Evolutionary conservation across 2,888 invertebrate species (phyloP).

Genomic region (Lepidonotus clava): DNA sequence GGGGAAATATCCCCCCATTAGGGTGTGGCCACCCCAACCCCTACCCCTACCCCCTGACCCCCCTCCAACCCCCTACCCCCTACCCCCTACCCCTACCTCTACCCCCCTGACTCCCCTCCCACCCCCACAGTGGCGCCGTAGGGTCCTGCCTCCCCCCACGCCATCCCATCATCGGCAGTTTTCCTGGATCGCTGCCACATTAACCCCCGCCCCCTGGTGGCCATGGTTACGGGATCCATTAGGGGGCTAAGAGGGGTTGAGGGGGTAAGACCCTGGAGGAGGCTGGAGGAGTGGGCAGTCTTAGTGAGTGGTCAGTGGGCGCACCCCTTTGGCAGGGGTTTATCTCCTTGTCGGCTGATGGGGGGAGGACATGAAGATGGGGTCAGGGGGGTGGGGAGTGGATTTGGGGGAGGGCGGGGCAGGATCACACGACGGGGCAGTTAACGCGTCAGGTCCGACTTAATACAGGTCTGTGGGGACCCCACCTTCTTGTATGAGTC

Average conservation of each 20-base stretch:
- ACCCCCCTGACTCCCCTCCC: too few species aligned
- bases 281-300: background rate
- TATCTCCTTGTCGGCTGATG: constrained; percentile 4
- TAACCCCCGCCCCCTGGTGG: constrained; percentile 7
- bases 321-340: background rate
- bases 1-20: too few species aligned
- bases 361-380: background rate
- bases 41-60: too few species aligned
- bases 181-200: constrained; percentile 20
- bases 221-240: constrained; percentile 7
- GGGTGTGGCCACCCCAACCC: too few species aligned
- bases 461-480: too few species aligned
- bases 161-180: background rate
- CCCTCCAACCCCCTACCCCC: too few species aligned
- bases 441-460: too few species aligned
- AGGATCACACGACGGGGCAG: too few species aligned
- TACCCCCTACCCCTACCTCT: too few species aligned
- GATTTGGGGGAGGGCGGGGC: background rate
- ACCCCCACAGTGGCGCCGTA: too few species aligned
- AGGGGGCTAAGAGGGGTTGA: background rate
- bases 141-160: background rate
- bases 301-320: background rate
- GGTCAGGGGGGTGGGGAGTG: background rate
- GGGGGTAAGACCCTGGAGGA: background rate
- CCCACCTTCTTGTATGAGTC: too few species aligned